Conservation (phyloP, 37 sponge, comb jelly and placozoan genomes). For the Spongilla lacustris region DNA sequence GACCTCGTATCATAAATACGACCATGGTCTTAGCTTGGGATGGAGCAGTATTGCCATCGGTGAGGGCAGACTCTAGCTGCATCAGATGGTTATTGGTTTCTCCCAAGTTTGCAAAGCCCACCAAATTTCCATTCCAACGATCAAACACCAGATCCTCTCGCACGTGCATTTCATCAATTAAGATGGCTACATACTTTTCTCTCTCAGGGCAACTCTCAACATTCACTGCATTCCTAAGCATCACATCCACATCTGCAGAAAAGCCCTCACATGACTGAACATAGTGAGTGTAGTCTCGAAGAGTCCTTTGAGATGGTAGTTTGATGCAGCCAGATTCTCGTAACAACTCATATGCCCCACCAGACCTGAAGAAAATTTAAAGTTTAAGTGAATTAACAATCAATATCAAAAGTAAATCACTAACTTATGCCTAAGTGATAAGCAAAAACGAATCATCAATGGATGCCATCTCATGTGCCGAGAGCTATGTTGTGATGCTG, state of each 20-base stretch:
- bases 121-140: conserved; percentile 37
- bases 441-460: conserved; percentile 20
- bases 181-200: conserved; percentile 35
- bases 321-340: conserved; percentile 19
- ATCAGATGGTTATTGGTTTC: conserved; percentile 32
- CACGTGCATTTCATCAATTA: conserved; percentile 60
- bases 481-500: conserved; percentile 10
- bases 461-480: conserved; percentile 32
- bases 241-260: not conserved
- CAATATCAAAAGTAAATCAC: too few relatives aligned
- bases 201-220: conserved; percentile 25
- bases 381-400: too few relatives aligned
- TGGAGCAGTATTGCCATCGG: not conserved
- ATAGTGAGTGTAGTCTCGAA: conserved; percentile 24
- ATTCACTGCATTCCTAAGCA: conserved; percentile 29
- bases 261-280: conserved; percentile 8
- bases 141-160: conserved; percentile 57
- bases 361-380: too few relatives aligned
- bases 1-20: conserved; percentile 31
- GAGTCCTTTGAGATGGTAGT: conserved; percentile 34
- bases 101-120: conserved; percentile 59
- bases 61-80: conserved; percentile 10
- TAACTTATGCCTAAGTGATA: conserved; percentile 4
- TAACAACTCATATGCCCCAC: conserved; percentile 2
- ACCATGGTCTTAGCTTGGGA: conserved; percentile 33